Percentiles rank a stretch among this genome's conserved stretches.
These are phyloP conservation scores for Acanthaster planci DNA, from an alignment of 35 echinoderm and acorn worm genomes.

Conservation along the genomic window DNA sequence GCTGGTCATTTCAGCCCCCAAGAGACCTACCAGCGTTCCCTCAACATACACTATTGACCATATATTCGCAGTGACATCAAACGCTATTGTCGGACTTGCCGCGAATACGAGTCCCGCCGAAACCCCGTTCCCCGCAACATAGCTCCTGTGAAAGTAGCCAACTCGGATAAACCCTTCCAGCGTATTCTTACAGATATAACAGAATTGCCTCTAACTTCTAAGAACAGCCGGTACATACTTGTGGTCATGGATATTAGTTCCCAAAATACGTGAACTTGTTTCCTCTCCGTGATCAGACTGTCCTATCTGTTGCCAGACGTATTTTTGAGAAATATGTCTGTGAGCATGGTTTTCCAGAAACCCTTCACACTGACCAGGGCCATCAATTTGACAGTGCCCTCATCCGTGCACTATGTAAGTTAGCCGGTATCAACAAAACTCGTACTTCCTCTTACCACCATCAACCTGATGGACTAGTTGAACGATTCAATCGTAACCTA, in stretches of 20 bases:
- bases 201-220: constrained; percentile 14
- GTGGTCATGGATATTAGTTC: constrained; percentile 32
- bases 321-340: not conserved
- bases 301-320: not conserved
- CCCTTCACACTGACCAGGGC: constrained; percentile 45
- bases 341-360: constrained; percentile 12
- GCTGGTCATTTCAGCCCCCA: too few relatives aligned
- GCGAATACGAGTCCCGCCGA: not conserved
- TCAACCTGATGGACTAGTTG: constrained; percentile 49
- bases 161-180: not conserved
- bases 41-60: too few relatives aligned
- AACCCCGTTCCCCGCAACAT: not conserved
- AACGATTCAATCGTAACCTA: constrained; percentile 48
- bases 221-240: constrained; percentile 14
- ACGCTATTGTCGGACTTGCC: not conserved
- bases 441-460: constrained; percentile 42
- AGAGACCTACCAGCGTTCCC: too few relatives aligned
- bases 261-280: constrained; percentile 33
- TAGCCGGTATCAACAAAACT: constrained; percentile 29
- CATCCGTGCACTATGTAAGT: constrained; percentile 25
- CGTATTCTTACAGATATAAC: constrained; percentile 12
- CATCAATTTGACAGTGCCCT: constrained; percentile 38
- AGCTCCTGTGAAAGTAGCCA: not conserved
- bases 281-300: not conserved
- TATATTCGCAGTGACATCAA: not conserved